Base-by-base conservation (phyloP, 2,888 invertebrate species). In the Pseudoips prasinana region DNA sequence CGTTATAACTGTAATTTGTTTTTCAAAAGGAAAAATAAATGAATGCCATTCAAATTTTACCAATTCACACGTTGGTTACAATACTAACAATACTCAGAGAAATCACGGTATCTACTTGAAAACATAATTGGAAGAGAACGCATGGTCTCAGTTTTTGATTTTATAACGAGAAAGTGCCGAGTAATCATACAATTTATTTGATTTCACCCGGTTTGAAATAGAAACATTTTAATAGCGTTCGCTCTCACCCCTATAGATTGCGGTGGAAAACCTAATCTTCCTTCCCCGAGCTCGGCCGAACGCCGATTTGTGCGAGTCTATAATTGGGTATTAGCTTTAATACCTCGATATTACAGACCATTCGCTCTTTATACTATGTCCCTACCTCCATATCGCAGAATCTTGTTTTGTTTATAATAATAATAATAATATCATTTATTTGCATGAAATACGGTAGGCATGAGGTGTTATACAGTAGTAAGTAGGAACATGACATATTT, bases 291-390 rank as follows among this genome's bases (percentile, higher is more conserved):
- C 14, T 14, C 14, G 61, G 52, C 54, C 62, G 65, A 62, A 62
- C 58, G 45, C 53, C 64, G 67, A 69, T 72, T 61, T 64, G 54
- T 60, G 58, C 56, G 56, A 77, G 69, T 69, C 72, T 66, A 76
- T 84, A 77, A 81, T 80, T 77, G 79, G 74, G 78, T 83, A 82
- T 81, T 80, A 83, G 53, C 63, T 70, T 64, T 79, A 80, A 79
- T 81, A 70, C 73, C 65, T 63, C 56, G 58, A 50, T 58, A 68
- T 69, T 68, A 70, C 53, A 45, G 52, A 53, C 52, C 50, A 60
- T 58, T 58, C 48, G 40, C 36, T 32, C 30, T 54, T 29, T 35
- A 46, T 46, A 41, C 37, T 36, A 33, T 38, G 43, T 25, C 25
- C 27, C 19, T 20, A 33, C 33, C 39, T 38, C 26, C 23, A 35